Evolutionary conservation across 1,140 invertebrate genomes (phyloP).

Genomic region (Drosophila insularis): DNA sequence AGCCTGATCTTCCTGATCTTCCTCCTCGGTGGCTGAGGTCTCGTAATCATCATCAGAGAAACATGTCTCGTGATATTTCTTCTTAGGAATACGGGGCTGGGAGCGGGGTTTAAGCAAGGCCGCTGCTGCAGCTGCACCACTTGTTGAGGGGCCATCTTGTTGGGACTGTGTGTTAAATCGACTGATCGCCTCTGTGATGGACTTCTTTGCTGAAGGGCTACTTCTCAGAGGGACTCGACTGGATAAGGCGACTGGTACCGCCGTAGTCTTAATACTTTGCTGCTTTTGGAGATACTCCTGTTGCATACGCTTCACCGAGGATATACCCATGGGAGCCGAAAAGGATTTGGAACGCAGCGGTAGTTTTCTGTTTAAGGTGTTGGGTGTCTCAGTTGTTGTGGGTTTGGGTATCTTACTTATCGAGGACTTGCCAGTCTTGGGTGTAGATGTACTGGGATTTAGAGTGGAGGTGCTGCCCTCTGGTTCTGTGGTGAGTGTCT

Average conservation of each 20-base stretch:
- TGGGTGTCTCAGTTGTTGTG: slow-evolving; percentile 58
- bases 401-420: slow-evolving; percentile 80
- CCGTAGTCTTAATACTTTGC: slow-evolving; percentile 63
- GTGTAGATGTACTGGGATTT: slow-evolving; percentile 5
- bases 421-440: slow-evolving; percentile 45
- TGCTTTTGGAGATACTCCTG: slow-evolving; percentile 84
- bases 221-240: slow-evolving; percentile 62
- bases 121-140: slow-evolving; percentile 48
- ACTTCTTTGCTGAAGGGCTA: slow-evolving; percentile 63
- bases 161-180: slow-evolving; percentile 60
- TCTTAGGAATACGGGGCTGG: slow-evolving; percentile 76
- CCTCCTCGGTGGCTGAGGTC: slow-evolving; percentile 77
- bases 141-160: slow-evolving; percentile 58
- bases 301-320: slow-evolving; percentile 84
- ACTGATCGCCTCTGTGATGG: slow-evolving; percentile 71
- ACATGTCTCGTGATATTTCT: slow-evolving; percentile 85
- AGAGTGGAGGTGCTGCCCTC: background rate
- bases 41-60: slow-evolving; percentile 85
- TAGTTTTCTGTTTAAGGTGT: slow-evolving; percentile 52
- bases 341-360: slow-evolving; percentile 76
- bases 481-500: slow-evolving; percentile 20
- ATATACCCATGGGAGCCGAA: slow-evolving; percentile 72
- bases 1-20: slow-evolving; percentile 62
- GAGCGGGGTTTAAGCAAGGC: slow-evolving; percentile 56
- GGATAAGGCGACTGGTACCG: slow-evolving; percentile 3